Evolutionary conservation across 2,797 vertebrate genomes (phyloP).

Genomic region (Orestias chungarensis): DNA sequence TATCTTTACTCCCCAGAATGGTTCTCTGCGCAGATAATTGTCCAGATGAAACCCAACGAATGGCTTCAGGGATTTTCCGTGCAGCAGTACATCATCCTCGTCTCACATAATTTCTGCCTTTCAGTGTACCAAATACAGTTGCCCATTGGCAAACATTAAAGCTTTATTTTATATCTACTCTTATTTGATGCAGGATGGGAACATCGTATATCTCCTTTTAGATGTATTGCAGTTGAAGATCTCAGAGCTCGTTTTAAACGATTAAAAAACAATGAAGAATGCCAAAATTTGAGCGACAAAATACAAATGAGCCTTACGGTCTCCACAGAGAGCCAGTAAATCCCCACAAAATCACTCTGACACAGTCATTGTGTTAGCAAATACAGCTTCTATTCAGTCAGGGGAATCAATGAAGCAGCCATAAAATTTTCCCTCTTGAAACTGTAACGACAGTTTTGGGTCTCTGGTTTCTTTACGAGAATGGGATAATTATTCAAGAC

Average conservation of each 20-base stretch:
- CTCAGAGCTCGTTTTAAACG: constrained; percentile 26
- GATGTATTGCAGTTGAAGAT: constrained; percentile 14
- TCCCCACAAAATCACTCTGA: constrained; percentile 64
- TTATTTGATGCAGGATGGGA: constrained; percentile 5
- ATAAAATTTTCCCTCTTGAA: constrained; percentile 58
- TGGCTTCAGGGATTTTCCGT: constrained; percentile 4
- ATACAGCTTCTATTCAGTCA: constrained; percentile 59
- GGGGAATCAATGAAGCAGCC: constrained; percentile 53
- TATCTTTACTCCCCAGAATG: not conserved
- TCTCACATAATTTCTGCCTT: constrained; percentile 17
- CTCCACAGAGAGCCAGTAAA: constrained; percentile 51
- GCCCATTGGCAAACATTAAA: not conserved
- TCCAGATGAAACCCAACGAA: constrained; percentile 16
- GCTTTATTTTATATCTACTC: constrained; percentile 25
- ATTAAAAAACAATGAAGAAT: constrained; percentile 57
- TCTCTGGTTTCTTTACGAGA: constrained; percentile 54
- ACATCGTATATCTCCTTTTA: constrained; percentile 1
- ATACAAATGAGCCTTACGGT: constrained; percentile 62
- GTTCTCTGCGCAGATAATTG: constrained; percentile 1
- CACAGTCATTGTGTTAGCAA: constrained; percentile 65
- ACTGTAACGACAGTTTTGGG: constrained; percentile 59
- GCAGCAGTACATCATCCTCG: constrained; percentile 20
- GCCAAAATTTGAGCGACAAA: constrained; percentile 43
- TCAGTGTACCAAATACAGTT: constrained; percentile 23
- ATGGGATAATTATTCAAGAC: constrained; percentile 44